These are phyloP conservation scores for Hippocampus guttulatus DNA, from an alignment of 2,113 vertebrate genomes.

Conservation along the genomic window DNA sequence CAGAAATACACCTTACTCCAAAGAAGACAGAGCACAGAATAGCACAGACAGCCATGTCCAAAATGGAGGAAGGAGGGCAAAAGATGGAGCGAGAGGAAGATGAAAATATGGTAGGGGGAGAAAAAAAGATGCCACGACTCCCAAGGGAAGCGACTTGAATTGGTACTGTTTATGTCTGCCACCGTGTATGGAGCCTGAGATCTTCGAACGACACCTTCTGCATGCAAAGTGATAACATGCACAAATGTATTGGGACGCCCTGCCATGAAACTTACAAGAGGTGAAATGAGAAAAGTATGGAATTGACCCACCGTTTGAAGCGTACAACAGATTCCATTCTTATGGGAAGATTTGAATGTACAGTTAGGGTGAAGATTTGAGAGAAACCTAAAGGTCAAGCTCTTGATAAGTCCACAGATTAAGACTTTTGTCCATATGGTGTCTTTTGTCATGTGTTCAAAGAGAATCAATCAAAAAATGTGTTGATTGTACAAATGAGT, in stretches of 20 bases:
- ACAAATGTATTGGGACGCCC: background rate
- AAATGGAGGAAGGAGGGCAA: constrained; percentile 31
- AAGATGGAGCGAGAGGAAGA: constrained; percentile 23
- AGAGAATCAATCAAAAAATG: background rate
- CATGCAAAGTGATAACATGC: background rate
- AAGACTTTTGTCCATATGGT: background rate
- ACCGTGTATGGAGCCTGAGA: constrained; percentile 5
- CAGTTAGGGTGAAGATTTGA: no score
- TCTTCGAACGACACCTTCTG: background rate
- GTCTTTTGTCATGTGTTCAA: background rate
- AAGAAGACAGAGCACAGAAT: constrained; percentile 65
- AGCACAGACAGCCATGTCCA: constrained; percentile 71
- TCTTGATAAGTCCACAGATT: background rate
- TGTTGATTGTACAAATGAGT: background rate
- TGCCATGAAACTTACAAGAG: background rate
- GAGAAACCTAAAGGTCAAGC: background rate
- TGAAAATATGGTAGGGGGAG: constrained; percentile 33
- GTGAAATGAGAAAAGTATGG: background rate
- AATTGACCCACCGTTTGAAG: background rate
- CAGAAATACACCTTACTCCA: constrained; percentile 75
- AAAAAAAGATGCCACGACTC: background rate
- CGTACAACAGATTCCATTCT: no score
- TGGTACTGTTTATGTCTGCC: background rate
- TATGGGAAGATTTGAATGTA: no score
- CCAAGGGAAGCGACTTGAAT: background rate